Conservation (phyloP, 2,113 vertebrate genomes). For the Callaeas wilsoni region DNA sequence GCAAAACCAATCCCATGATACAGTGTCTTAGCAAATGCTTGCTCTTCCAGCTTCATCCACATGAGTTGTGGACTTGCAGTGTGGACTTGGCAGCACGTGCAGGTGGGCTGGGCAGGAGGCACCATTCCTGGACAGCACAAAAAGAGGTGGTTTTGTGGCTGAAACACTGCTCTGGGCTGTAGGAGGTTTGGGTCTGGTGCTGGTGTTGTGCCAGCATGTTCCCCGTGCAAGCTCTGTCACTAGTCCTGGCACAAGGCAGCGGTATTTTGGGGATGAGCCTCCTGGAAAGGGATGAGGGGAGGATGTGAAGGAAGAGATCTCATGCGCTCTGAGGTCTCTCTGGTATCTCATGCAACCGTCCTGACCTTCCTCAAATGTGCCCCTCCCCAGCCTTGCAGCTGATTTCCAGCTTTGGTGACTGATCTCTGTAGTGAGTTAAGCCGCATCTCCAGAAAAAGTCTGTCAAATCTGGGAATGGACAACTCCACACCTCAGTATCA, state of each 20-base stretch:
- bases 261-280: not conserved
- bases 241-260: not conserved
- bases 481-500: accelerated
- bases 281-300: not conserved
- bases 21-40: not conserved
- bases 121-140: not conserved
- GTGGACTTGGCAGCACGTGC: not conserved
- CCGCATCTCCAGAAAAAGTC: not conserved
- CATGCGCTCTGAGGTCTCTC: accelerated
- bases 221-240: not conserved
- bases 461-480: not conserved
- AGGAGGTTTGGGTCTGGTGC: not conserved
- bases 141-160: not conserved
- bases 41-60: not conserved
- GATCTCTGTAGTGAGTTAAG: not conserved
- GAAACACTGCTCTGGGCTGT: not conserved
- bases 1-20: not conserved
- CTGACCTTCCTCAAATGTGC: not conserved
- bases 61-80: not conserved
- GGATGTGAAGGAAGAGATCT: not conserved
- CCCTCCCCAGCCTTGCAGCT: too few species aligned
- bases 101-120: not conserved
- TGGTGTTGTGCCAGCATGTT: accelerated
- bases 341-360: not conserved
- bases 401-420: not conserved